Evolutionary conservation across 92 coral and sea anemone genomes (phyloP), one percentile per base, ranked within the genome.

Genomic region (Blastomussa wellsi): DNA sequence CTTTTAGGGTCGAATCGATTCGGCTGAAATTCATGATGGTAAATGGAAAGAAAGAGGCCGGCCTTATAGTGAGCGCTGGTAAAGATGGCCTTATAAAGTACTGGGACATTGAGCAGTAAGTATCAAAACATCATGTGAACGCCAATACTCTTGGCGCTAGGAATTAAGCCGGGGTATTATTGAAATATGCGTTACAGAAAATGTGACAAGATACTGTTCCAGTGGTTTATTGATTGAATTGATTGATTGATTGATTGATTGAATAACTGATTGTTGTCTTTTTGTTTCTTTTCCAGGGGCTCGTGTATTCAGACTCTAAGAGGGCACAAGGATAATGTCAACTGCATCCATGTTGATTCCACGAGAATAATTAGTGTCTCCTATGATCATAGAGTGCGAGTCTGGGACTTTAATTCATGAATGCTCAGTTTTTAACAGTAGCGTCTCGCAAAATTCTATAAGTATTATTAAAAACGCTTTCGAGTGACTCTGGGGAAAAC

Each of bases 71-170:
- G 69, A 96, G 98, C 77, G 89, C 98, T 41, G 99, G 99, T n/a
- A 96, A 93, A 88, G 99, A 96, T 84, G 91, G 98, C 29, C 76
- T 90, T 87, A 87, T 94, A 38, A 96, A 96, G 55, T 96, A 94
- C 92, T 96, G 99, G 99, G 98, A 96, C 80, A 92, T 94, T 41
- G 95, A 93, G 76, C 87, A 88, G 99, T 96, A 83, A 91, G 91
- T 81, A 1, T 15, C 64, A 7, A 37, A 39, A 41, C 22, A 16
- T 24, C n/a, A 16, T 29, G 6, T 70, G n/a, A n/a, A n/a, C n/a
- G 8, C 74, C 42, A 32, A 36, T 16, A n/a, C 26, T 57, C 29
- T 57, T 3, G 44, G 3, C 7, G 44, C 44, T 39, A 39, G 7
- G 7, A 39, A 39, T 39, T 39, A 39, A 39, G 44, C 3, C 44